These are phyloP conservation scores for Glaucidium brasilianum DNA, from an alignment of 2,113 vertebrate species.

Conservation along the genomic window DNA sequence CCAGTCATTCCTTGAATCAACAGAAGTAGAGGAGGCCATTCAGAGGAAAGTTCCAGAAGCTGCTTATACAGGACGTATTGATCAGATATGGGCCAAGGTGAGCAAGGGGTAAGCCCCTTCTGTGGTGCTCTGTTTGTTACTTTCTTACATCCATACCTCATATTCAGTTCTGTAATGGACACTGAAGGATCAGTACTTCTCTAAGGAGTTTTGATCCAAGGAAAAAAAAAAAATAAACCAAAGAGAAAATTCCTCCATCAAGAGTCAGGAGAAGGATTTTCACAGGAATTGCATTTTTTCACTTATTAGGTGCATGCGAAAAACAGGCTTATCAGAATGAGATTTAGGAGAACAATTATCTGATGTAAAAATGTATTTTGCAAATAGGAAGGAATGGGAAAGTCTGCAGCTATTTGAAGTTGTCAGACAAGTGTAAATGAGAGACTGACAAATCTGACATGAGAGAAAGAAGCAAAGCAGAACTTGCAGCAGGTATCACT, in stretches of 20 bases:
- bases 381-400: neutral
- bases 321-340: neutral
- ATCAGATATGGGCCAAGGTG: slow-evolving; percentile 61
- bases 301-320: neutral
- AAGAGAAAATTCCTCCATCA: neutral
- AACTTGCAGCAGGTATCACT: neutral
- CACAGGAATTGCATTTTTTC: neutral
- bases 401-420: neutral
- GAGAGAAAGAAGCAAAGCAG: neutral
- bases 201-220: neutral
- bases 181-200: neutral
- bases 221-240: neutral
- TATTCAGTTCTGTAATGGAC: neutral
- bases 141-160: neutral
- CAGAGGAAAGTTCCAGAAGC: neutral
- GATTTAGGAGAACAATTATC: neutral
- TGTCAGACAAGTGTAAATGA: neutral
- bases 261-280: neutral
- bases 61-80: neutral
- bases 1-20: neutral
- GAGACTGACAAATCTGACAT: neutral
- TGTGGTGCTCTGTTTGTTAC: neutral
- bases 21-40: neutral
- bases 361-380: neutral
- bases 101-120: neutral